phyloP scores from a whole-genome alignment of 2,797 vertebrate species.

The Limnodromus scolopaceus region DNA sequence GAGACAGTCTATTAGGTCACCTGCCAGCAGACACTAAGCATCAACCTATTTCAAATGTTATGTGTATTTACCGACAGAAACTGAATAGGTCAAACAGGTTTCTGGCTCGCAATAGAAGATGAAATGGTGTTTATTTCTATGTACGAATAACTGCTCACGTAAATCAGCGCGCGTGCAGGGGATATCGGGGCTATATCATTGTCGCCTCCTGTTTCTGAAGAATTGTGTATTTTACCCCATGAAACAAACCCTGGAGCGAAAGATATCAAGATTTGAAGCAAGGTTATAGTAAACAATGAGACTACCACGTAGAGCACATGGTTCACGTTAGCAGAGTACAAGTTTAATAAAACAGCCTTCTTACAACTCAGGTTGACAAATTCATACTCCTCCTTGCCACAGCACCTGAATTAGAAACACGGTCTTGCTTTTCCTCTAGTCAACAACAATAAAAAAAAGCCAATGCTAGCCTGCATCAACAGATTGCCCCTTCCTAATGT shows the following conservation, averaged over 20 bases:
- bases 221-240: not conserved
- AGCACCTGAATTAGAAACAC: not conserved
- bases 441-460: not conserved
- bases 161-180: not conserved
- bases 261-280: not conserved
- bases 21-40: not conserved
- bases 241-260: not conserved
- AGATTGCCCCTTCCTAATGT: not conserved
- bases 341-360: slow-evolving; percentile 17
- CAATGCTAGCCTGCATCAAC: not conserved
- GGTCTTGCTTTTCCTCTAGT: not conserved
- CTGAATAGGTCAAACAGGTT: not conserved
- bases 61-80: not conserved
- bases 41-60: not conserved
- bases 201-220: not conserved
- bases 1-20: not conserved
- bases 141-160: not conserved
- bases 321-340: not conserved
- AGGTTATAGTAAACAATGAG: not conserved
- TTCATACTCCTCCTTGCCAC: not conserved
- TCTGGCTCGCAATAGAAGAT: not conserved
- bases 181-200: not conserved
- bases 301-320: not conserved
- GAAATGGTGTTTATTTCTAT: not conserved
- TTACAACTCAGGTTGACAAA: not conserved